These are phyloP conservation scores for Ichneumon xanthorius DNA, from an alignment of 2,888 invertebrate species.

Conservation along the genomic window DNA sequence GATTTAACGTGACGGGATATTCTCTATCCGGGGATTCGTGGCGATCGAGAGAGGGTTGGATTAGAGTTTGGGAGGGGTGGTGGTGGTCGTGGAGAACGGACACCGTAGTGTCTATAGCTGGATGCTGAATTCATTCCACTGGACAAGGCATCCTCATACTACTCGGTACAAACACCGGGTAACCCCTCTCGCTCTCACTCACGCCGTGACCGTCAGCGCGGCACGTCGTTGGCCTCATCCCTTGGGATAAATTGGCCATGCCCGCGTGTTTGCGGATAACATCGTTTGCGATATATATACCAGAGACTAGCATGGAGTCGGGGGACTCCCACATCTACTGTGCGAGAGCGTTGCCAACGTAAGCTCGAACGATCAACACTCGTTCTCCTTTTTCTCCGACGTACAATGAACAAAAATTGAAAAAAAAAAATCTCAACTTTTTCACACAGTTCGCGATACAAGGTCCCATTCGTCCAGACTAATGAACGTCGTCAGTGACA, in stretches of 20 bases:
- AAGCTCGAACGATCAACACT: conserved; percentile 41
- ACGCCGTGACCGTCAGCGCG: conserved; percentile 71
- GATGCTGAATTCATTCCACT: conserved; percentile 82
- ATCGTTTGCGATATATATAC: conserved; percentile 79
- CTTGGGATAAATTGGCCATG: conserved; percentile 84
- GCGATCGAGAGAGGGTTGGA: conserved; percentile 48
- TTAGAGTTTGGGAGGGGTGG: conserved; percentile 8
- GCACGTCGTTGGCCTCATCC: conserved; percentile 79
- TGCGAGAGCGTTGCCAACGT: conserved; percentile 48
- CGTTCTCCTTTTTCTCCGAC: conserved; percentile 6
- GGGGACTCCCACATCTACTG: conserved; percentile 13
- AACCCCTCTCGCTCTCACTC: conserved; percentile 42
- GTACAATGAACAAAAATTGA: background rate
- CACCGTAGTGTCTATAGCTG: conserved; percentile 67
- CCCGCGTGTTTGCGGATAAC: conserved; percentile 84
- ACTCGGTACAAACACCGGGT: conserved; percentile 28
- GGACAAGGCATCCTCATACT: conserved; percentile 79
- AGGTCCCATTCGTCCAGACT: background rate
- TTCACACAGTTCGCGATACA: background rate
- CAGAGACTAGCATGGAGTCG: conserved; percentile 66
- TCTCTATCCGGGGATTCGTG: conserved; percentile 57
- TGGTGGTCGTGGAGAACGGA: conserved; percentile 44
- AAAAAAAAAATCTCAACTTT: conserved; percentile 58
- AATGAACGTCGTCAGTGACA: background rate
- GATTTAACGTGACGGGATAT: conserved; percentile 10